Evolutionary conservation across 2,888 invertebrate genomes (phyloP).

Genomic region (Tiphia femorata): DNA sequence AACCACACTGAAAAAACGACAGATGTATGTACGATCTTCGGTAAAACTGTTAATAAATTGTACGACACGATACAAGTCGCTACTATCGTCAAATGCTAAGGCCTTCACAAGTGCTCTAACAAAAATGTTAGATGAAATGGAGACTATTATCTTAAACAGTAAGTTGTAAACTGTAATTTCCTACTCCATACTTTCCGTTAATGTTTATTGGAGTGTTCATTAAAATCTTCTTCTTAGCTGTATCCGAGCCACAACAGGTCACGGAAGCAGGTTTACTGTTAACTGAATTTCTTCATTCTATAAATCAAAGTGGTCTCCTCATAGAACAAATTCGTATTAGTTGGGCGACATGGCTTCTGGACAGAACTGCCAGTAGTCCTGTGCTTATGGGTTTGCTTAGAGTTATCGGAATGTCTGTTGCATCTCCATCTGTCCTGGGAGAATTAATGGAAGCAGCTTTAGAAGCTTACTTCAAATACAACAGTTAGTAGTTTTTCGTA

Average conservation of each 20-base stretch:
- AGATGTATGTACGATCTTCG: conserved; percentile 74
- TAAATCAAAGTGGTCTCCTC: conserved; percentile 64
- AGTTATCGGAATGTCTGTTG: conserved; percentile 69
- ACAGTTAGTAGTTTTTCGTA: conserved; percentile 62
- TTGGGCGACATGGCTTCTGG: conserved; percentile 69
- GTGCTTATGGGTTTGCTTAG: conserved; percentile 70
- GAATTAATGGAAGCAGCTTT: conserved; percentile 72
- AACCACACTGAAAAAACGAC: conserved; percentile 72
- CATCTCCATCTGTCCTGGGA: conserved; percentile 69
- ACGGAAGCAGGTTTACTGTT: conserved; percentile 71
- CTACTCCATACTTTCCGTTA: neutral
- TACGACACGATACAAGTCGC: conserved; percentile 71
- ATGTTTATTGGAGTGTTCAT: neutral
- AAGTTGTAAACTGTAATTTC: conserved; percentile 42
- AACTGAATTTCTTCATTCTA: conserved; percentile 70
- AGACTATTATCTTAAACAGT: conserved; percentile 69
- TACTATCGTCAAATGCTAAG: conserved; percentile 69
- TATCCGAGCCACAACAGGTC: conserved; percentile 64
- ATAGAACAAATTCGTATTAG: conserved; percentile 61
- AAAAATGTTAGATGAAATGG: conserved; percentile 72
- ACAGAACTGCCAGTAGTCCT: conserved; percentile 69
- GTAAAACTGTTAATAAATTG: conserved; percentile 74
- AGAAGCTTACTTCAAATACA: conserved; percentile 72
- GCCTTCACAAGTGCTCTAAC: conserved; percentile 70
- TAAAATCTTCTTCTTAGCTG: conserved; percentile 48